Evolutionary conservation across 2,113 vertebrate genomes (phyloP).

Genomic region (Eupsittula cactorum): DNA sequence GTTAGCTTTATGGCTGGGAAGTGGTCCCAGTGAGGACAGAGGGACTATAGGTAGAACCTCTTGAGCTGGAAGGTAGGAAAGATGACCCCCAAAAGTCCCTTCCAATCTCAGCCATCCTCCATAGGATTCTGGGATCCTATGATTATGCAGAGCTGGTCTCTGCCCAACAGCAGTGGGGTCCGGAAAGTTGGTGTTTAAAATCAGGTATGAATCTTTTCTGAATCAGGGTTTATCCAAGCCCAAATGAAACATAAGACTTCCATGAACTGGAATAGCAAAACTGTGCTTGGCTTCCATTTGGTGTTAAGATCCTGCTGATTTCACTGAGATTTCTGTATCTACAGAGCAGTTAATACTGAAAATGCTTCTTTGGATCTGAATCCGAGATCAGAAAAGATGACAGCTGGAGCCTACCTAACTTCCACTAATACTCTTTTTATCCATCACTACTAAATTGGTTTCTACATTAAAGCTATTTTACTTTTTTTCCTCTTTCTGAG

Average conservation of each 20-base stretch:
- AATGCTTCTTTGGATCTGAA: not conserved
- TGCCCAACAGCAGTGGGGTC: not conserved
- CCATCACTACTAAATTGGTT: not conserved
- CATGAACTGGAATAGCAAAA: not conserved
- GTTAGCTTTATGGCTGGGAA: not conserved
- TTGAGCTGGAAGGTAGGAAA: not conserved
- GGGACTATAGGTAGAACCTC: not conserved
- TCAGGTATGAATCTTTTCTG: not conserved
- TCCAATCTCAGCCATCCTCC: not conserved
- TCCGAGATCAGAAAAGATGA: constrained; percentile 21
- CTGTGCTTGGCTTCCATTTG: not conserved
- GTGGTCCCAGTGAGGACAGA: not conserved
- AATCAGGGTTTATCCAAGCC: not conserved
- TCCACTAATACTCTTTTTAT: constrained; percentile 9
- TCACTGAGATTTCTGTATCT: not conserved
- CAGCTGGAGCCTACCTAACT: constrained; percentile 9
- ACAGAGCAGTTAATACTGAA: not conserved
- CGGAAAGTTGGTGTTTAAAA: not conserved
- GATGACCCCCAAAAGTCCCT: not conserved
- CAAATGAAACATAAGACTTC: not conserved
- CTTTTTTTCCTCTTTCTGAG: not conserved
- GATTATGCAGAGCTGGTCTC: not conserved
- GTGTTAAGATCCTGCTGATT: not conserved
- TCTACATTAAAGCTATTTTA: constrained; percentile 18
- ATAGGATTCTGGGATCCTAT: not conserved